Evolutionary conservation across 1,140 invertebrate genomes (phyloP).

Genomic region (Drosophila athabasca): DNA sequence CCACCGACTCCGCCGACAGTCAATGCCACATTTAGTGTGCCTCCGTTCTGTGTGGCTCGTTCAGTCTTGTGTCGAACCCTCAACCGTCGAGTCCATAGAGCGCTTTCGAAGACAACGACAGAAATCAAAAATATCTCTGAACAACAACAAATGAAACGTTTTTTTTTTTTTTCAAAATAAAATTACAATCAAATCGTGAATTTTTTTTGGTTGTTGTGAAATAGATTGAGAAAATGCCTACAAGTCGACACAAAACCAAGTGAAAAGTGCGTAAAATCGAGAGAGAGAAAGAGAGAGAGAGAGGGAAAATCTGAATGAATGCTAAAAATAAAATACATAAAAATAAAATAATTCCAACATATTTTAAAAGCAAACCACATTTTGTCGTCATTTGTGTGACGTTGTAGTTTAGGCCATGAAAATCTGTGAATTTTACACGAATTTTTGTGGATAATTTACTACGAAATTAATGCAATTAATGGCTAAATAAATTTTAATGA

Average conservation of each 20-base stretch:
- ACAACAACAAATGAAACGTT: neutral
- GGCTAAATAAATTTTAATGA: conserved; percentile 1
- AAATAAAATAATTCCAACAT: conserved; percentile 11
- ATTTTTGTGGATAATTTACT: conserved; percentile 10
- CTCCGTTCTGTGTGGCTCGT: conserved; percentile 66
- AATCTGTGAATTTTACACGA: conserved; percentile 18
- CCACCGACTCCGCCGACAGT: conserved; percentile 8
- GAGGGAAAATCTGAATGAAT: conserved; percentile 17
- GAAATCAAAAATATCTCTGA: conserved; percentile 10
- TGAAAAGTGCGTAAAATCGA: conserved; percentile 57
- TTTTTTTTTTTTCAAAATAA: conserved; percentile 2
- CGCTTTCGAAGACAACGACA: conserved; percentile 75
- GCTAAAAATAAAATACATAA: conserved; percentile 43
- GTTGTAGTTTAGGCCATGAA: conserved; percentile 28
- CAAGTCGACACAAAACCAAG: conserved; percentile 26
- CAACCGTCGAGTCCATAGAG: conserved; percentile 52
- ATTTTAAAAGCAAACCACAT: conserved; percentile 22
- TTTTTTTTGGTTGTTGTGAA: conserved; percentile 50
- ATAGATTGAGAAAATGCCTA: conserved; percentile 61
- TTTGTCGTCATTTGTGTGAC: conserved; percentile 49
- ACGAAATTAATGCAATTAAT: neutral
- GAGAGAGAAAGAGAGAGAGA: neutral
- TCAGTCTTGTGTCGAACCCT: conserved; percentile 78
- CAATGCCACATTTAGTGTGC: conserved; percentile 19
- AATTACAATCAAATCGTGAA: conserved; percentile 48